Evolutionary conservation across 2,797 vertebrate species (phyloP).

Genomic region (Neosilurus mollespiculum): DNA sequence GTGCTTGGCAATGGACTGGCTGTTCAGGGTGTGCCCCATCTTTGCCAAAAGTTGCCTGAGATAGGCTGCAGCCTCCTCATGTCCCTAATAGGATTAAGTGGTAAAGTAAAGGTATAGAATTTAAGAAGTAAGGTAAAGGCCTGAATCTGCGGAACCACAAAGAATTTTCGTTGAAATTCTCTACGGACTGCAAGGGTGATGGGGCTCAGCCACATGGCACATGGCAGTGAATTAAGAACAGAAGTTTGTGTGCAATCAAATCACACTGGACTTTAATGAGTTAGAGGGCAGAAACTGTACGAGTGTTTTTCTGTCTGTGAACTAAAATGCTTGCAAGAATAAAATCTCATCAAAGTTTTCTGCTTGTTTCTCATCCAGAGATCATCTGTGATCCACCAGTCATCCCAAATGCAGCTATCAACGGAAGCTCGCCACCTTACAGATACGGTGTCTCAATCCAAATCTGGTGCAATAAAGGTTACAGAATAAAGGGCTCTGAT

Average conservation of each 20-base stretch:
- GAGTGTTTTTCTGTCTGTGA: not conserved
- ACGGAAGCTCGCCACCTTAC: slow-evolving; percentile 26
- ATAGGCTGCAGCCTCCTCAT: no score
- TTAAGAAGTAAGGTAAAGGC: not conserved
- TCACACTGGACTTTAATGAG: no score
- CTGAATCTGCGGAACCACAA: not conserved
- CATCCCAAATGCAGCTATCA: accelerated
- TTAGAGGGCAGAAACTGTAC: not conserved
- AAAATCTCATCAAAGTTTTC: not conserved
- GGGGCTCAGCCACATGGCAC: not conserved
- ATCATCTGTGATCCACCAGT: not conserved
- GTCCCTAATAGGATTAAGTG: no score
- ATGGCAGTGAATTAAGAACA: no score
- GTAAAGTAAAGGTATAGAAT: no score
- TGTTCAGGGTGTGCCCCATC: no score
- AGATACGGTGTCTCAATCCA: not conserved
- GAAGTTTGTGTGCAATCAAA: no score
- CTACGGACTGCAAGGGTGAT: not conserved
- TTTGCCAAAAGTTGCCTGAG: no score
- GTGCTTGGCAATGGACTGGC: no score
- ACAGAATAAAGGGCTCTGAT: accelerated
- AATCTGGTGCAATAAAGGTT: slow-evolving; percentile 25
- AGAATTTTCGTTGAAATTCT: not conserved
- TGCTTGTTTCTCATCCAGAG: slow-evolving; percentile 37
- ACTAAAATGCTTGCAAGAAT: not conserved